These are phyloP conservation scores for Brachypteracias leptosomus DNA, from an alignment of 2,113 vertebrate genomes.

Conservation along the genomic window DNA sequence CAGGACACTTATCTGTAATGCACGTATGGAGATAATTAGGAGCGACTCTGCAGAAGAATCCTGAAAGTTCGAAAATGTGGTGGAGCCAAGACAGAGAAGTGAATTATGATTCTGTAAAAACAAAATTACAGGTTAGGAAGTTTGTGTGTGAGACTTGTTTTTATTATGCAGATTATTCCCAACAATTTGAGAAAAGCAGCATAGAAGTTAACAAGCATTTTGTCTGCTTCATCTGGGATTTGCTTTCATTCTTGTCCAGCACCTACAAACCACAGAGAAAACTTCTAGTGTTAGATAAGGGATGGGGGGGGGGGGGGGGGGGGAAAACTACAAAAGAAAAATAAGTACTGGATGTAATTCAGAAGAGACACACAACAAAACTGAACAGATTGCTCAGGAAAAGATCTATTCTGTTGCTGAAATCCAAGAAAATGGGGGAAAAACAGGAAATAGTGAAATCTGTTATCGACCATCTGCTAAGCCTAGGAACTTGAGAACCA, in stretches of 20 bases:
- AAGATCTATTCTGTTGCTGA: constrained; percentile 68
- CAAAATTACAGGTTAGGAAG: neutral
- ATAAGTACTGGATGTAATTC: constrained; percentile 66
- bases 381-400: constrained; percentile 67
- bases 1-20: neutral
- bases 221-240: neutral
- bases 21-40: neutral
- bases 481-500: constrained; percentile 56
- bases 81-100: neutral
- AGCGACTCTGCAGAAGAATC: neutral
- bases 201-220: neutral
- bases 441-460: constrained; percentile 71
- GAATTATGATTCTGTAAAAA: neutral
- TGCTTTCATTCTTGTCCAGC: constrained; percentile 37
- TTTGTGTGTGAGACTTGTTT: neutral
- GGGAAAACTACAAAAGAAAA: constrained; percentile 35
- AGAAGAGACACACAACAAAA: constrained; percentile 62
- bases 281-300: neutral
- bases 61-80: neutral
- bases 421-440: constrained; percentile 71
- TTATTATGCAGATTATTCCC: neutral
- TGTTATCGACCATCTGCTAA: constrained; percentile 66
- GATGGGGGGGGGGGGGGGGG: neutral
- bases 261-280: neutral
- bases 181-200: neutral